Conservation (phyloP, 2,113 vertebrate species). For the Leucoraja erinaceus region DNA sequence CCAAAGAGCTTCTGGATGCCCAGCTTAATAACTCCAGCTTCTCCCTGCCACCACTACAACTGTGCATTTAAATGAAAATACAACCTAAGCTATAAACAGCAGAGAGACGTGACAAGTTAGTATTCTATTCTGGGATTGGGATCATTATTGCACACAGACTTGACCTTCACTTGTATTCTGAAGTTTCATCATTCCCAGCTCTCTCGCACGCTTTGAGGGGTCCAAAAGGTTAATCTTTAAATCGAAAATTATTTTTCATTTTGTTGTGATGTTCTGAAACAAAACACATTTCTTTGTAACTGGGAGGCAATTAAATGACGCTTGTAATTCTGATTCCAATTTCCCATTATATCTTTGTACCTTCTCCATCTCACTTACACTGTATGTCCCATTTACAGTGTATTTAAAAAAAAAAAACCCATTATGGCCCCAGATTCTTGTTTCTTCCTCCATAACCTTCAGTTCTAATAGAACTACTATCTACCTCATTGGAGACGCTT, state of each 20-base stretch:
- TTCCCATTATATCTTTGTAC: not conserved
- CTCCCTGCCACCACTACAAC: not conserved
- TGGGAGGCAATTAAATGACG: not conserved
- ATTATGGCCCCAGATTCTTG: not conserved
- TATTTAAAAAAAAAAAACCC: no score
- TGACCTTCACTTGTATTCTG: not conserved
- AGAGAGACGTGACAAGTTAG: not conserved
- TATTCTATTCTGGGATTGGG: not conserved
- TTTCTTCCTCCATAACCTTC: not conserved
- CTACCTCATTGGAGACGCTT: no score
- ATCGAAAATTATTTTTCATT: conserved; percentile 15
- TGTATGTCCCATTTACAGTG: no score
- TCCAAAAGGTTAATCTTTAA: not conserved
- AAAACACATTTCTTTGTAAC: not conserved
- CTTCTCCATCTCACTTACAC: not conserved
- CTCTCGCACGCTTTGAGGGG: no score
- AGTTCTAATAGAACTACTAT: no score
- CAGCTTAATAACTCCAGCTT: no score
- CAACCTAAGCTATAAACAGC: not conserved
- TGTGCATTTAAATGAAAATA: not conserved
- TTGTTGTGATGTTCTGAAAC: not conserved
- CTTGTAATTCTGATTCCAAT: not conserved
- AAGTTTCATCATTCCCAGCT: not conserved
- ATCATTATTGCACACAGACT: not conserved
- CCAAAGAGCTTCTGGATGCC: not conserved